These are phyloP conservation scores for Eulemur macaco DNA, from an alignment of 2,113 vertebrate species.

Conservation along the genomic window DNA sequence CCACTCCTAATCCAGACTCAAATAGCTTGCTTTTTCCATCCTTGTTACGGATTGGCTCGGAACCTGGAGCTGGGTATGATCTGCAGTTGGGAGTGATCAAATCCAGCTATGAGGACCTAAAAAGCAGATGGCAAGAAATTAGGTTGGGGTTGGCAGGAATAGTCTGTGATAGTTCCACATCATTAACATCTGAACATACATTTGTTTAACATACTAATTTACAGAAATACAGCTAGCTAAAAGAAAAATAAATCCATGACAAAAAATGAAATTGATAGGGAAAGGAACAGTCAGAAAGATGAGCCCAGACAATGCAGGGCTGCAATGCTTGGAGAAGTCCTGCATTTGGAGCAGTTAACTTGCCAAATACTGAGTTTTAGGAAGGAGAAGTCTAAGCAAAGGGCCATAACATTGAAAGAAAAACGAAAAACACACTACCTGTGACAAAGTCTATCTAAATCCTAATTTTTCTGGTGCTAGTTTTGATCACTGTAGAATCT, in stretches of 20 bases:
- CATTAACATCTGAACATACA: background rate
- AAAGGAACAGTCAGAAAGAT: background rate
- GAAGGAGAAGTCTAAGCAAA: background rate
- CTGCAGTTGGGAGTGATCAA: background rate
- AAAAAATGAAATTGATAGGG: background rate
- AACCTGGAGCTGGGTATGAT: background rate
- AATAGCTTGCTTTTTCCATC: background rate
- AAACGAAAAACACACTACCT: background rate
- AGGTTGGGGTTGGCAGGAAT: background rate
- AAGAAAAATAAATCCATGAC: background rate
- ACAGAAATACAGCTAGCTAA: background rate
- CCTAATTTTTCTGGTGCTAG: background rate
- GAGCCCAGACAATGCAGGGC: background rate
- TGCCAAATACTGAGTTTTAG: background rate
- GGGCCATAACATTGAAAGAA: background rate
- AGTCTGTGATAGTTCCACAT: background rate
- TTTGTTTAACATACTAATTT: background rate
- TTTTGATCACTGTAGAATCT: background rate
- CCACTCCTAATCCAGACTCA: background rate
- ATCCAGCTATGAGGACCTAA: background rate
- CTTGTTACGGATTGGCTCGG: background rate
- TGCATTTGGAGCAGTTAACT: background rate
- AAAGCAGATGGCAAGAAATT: slow-evolving; percentile 22
- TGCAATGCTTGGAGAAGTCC: background rate
- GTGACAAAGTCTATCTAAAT: background rate